phyloP scores from a whole-genome alignment of 1,140 invertebrate genomes.

The Agrilus planipennis region DNA sequence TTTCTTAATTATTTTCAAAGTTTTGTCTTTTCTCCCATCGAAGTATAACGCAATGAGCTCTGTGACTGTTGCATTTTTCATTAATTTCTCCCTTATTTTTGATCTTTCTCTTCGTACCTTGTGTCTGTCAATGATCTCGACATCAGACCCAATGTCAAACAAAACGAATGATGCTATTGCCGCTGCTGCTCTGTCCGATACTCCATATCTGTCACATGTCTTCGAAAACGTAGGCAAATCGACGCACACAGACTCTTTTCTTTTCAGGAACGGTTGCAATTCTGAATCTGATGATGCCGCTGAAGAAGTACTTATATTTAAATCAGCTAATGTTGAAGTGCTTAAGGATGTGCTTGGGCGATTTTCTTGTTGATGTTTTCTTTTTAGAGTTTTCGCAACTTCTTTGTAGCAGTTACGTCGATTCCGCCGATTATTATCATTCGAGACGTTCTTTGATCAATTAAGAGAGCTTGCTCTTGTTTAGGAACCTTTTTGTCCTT shows the following conservation, averaged over 20 bases:
- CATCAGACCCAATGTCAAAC: slow-evolving; percentile 2
- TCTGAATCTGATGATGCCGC: too few relatives aligned
- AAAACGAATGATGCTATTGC: slow-evolving; percentile 7
- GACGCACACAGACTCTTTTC: neutral
- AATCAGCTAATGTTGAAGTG: too few relatives aligned
- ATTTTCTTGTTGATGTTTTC: too few relatives aligned
- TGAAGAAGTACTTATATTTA: too few relatives aligned
- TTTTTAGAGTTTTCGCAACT: too few relatives aligned
- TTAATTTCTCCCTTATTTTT: neutral
- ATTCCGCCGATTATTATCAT: too few relatives aligned
- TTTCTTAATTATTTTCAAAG: neutral
- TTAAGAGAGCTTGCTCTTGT: too few relatives aligned
- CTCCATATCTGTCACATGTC: slow-evolving; percentile 5
- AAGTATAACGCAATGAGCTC: neutral
- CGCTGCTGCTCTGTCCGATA: slow-evolving; percentile 11
- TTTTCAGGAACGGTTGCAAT: neutral
- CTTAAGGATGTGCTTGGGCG: too few relatives aligned
- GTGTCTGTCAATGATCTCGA: neutral
- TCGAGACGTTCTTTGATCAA: too few relatives aligned
- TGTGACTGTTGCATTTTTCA: neutral
- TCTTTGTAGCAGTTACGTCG: too few relatives aligned
- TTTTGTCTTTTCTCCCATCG: slow-evolving; percentile 6
- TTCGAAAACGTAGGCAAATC: neutral
- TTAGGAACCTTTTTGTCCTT: too few relatives aligned
- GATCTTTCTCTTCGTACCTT: slow-evolving; percentile 1